phyloP scores from a whole-genome alignment of 1,140 invertebrate species.

The Fragariocoptes setiger region DNA sequence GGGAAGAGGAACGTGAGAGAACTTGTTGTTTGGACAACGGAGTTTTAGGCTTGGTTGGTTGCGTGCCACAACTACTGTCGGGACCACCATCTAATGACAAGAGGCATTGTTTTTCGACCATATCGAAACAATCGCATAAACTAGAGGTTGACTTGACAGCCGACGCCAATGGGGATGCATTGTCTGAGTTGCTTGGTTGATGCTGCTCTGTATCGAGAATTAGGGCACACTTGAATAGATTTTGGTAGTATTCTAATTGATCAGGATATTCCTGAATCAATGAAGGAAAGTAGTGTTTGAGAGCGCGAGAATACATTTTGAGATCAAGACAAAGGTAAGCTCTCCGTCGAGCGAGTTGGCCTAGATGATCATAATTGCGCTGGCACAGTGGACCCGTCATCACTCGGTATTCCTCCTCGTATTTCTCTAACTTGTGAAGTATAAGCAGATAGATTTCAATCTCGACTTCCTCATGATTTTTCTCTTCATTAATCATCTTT shows the following conservation, averaged over 20 bases:
- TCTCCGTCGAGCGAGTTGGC: constrained; percentile 26
- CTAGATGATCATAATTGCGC: constrained; percentile 11
- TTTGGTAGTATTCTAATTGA: constrained; percentile 9
- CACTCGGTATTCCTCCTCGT: constrained; percentile 41
- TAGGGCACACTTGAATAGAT: constrained; percentile 4
- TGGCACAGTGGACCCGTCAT: constrained; percentile 35
- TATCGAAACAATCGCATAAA: neutral
- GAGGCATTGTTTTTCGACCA: neutral
- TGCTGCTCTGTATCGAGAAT: constrained; percentile 1
- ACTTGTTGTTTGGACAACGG: neutral
- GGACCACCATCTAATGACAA: neutral
- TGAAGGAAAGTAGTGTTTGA: constrained; percentile 26
- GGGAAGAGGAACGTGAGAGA: neutral
- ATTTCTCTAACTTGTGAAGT: constrained; percentile 45
- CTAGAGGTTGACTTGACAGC: neutral
- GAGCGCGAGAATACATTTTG: constrained; percentile 21
- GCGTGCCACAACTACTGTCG: too few species aligned
- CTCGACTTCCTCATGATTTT: constrained; percentile 71
- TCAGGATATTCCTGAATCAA: constrained; percentile 8
- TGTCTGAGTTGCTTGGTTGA: neutral
- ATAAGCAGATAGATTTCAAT: constrained; percentile 66
- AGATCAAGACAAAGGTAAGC: constrained; percentile 33
- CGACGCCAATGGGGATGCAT: neutral
- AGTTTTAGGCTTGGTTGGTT: neutral
- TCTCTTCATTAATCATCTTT: constrained; percentile 55